phyloP scores from a whole-genome alignment of 2,888 invertebrate species.

The Hedya salicella region DNA sequence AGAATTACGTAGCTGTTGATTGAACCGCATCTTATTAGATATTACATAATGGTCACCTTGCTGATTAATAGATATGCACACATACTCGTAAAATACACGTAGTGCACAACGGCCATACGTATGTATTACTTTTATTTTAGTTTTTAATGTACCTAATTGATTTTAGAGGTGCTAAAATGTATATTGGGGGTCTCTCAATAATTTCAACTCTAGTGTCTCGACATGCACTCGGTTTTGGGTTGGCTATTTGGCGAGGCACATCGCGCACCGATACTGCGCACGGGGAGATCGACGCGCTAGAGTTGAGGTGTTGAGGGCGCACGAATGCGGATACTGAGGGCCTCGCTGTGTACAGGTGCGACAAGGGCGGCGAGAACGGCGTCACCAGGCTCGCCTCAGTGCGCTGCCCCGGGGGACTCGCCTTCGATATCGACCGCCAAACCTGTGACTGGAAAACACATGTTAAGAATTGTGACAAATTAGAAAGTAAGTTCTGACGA shows the following conservation, averaged over 20 bases:
- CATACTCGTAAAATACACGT: no score
- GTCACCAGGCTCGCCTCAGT: slow-evolving; percentile 94
- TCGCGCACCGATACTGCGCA: neutral
- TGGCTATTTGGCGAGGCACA: neutral
- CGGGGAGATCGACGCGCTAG: slow-evolving; percentile 7
- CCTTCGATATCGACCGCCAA: slow-evolving; percentile 97
- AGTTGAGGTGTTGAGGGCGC: slow-evolving; percentile 25
- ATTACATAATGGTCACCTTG: neutral
- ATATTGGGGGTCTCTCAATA: slow-evolving; percentile 21
- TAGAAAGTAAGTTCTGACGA: slow-evolving; percentile 93
- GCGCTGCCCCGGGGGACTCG: slow-evolving; percentile 95
- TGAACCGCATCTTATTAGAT: neutral
- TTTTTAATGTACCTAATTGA: neutral
- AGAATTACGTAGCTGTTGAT: neutral
- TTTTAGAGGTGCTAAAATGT: neutral
- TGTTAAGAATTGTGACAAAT: slow-evolving; percentile 97
- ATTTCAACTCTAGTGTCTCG: slow-evolving; percentile 29
- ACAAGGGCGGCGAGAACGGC: slow-evolving; percentile 94
- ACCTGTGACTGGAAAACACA: slow-evolving; percentile 98
- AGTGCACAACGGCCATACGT: no score
- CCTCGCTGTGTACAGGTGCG: slow-evolving; percentile 90
- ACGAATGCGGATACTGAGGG: slow-evolving; percentile 56
- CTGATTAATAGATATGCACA: no score
- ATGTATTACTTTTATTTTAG: neutral
- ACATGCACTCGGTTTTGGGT: neutral